Base-by-base conservation (phyloP, 1,140 invertebrate species). In the Aleiodes sp. region DNA sequence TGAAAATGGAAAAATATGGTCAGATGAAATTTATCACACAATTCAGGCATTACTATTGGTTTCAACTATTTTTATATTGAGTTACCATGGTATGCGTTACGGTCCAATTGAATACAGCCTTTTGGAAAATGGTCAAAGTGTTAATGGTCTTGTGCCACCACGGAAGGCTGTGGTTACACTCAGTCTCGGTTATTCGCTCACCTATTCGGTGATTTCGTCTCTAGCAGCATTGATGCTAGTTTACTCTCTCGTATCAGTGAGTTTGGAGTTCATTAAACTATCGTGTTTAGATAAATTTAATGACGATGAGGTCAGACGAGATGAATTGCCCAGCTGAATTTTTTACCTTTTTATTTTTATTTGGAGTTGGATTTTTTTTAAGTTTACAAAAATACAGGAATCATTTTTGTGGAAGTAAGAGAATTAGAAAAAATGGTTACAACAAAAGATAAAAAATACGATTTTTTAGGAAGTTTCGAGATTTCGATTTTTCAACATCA, bases 211-310 rank as follows among this genome's bases (percentile, higher is more conserved):
- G 9, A 4, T 77, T 12, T 79, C 65, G 0, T 59, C 69, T 1
- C 0, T 78, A 28, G 46, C 74, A 0, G 66, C 70, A 37, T 60
- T 56, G 10, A 79, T 80, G 80, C 73, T 81, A 1, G 60, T 76
- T 8, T 81, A 77, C 71, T 81, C 80, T 12, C 29, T 81, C 6
- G 10, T 78, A 7, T 73, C 71, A 67, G 80, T 81, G 37, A 79
- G 73, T 69, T 61, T n/a, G n/a, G 28, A 8, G 43, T 56, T 28
- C 24, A 29, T 69, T 41, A 28, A 26, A 31, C 6, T 35, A 35
- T 35, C 33, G 33, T 35, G n/a, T n/a, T n/a, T n/a, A n/a, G n/a
- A n/a, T n/a, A n/a, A n/a, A n/a, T n/a, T n/a, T n/a, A n/a, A n/a
- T n/a, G n/a, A n/a, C n/a, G n/a, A 35, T 4, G 31, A 35, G 31